These are phyloP conservation scores for Athene noctua DNA, from an alignment of 2,113 vertebrate genomes.

Conservation along the genomic window DNA sequence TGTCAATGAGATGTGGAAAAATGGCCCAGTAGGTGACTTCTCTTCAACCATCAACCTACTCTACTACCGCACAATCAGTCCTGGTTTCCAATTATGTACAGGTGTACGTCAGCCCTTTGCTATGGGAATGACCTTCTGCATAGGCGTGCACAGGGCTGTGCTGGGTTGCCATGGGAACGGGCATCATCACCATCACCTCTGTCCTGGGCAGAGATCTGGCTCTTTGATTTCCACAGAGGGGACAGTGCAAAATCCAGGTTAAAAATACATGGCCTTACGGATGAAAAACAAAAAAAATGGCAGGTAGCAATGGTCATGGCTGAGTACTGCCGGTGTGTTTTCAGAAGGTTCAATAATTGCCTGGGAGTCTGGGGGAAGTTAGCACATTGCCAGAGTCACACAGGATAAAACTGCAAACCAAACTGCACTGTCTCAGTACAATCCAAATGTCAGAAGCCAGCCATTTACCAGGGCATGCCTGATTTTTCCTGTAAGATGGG, in stretches of 20 bases:
- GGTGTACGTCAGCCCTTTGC: neutral
- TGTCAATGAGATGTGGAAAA: neutral
- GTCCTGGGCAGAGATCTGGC: neutral
- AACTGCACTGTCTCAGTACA: neutral
- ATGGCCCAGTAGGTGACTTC: accelerated
- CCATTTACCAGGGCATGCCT: neutral
- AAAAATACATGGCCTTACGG: accelerated
- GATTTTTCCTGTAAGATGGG: neutral
- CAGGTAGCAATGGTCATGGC: accelerated
- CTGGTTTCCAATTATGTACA: accelerated
- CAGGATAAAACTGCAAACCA: neutral
- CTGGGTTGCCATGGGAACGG: neutral
- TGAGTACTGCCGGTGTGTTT: accelerated
- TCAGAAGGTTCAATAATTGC: neutral
- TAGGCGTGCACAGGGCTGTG: neutral
- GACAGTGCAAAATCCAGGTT: neutral
- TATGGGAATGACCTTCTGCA: neutral
- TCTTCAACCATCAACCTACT: neutral
- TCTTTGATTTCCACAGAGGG: neutral
- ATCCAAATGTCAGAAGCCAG: neutral
- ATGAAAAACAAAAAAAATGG: neutral
- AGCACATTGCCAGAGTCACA: accelerated
- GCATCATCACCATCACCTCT: neutral
- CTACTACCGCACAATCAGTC: accelerated
- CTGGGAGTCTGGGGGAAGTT: neutral